Base-by-base conservation (phyloP, 2,888 invertebrate genomes). In the Polia nebulosa region DNA sequence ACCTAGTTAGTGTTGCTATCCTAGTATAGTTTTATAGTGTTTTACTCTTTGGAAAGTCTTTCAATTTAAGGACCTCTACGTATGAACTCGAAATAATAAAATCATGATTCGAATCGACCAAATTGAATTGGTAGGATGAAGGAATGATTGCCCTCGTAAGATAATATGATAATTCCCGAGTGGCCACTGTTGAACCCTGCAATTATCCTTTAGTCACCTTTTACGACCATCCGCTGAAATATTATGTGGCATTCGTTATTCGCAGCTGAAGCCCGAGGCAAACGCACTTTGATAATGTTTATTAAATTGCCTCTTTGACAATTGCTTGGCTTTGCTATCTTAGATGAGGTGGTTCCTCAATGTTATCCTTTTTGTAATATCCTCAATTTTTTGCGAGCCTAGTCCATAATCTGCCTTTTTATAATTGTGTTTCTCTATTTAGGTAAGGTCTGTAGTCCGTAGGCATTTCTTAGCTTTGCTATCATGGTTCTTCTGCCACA, bases 151-250 rank as follows among this genome's bases (percentile, higher is more conserved):
- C 32, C 9, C 22, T 22, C n/a, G 58, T 45, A 27, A 25, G 8
- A 4, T 56, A 15, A 22, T 51, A 66, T 29, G 29, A 36, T 36
- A 39, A 69, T 57, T 49, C 20, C 13, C 9, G 25, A 45, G 29
- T 36, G 22, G 29, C 7, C 34, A 27, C 27, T 47, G 29, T 39
- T 56, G 17, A 20, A 32, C 8, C 29, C 4, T 32, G 49, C 44
- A 70, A 72, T 70, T 70, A 70, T 53, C 20, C 15, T 47, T 45
- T 32, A 53, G 45, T 22, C 39, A 61, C 45, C 45, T 70, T 53
- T 47, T 53, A 39, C 52, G 29, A 39, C 25, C 45, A 32, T 39
- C 13, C 45, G 25, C 32, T 61, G 22, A 61, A 68, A 70, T 41
- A 58, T 70, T 34, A 41, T 8, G 15, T 27, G 7, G 29, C 39